A percentile compares a stretch with the other conserved stretches of the same genome.
These are phyloP conservation scores for Danionella dracula DNA, from an alignment of 2,797 vertebrate species.

Conservation along the genomic window DNA sequence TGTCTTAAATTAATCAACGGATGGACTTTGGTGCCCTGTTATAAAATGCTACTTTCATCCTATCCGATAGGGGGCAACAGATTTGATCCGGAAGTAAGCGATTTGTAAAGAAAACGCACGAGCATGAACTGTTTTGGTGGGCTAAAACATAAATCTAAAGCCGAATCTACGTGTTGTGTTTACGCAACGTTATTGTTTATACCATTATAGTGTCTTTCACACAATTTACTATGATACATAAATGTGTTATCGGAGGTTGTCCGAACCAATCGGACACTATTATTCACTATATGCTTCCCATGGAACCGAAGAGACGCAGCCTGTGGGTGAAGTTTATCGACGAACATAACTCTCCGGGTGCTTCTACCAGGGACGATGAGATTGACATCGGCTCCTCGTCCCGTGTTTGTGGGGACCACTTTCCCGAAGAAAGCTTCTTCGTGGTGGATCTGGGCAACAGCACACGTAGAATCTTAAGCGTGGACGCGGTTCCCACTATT, in stretches of 20 bases:
- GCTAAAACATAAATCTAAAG: neutral
- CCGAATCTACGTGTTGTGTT: too few species aligned
- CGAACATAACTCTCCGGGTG: neutral
- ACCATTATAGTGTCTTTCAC: too few species aligned
- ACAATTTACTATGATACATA: conserved; percentile 39
- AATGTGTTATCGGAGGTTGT: conserved; percentile 39
- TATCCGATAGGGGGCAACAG: neutral
- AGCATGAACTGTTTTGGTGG: neutral
- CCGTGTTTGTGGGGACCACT: conserved; percentile 36
- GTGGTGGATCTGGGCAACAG: conserved; percentile 30
- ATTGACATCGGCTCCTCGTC: neutral
- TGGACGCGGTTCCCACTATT: conserved; percentile 37
- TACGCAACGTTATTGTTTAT: too few species aligned
- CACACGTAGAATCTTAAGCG: conserved; percentile 26
- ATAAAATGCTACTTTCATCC: neutral
- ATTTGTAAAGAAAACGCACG: neutral
- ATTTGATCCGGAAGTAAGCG: neutral
- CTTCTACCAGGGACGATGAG: neutral
- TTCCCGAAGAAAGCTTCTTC: conserved; percentile 24
- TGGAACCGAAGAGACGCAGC: conserved; percentile 30
- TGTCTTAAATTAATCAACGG: too few species aligned
- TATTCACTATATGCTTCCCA: conserved; percentile 40
- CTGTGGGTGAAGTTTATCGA: conserved; percentile 37
- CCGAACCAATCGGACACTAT: conserved; percentile 39
- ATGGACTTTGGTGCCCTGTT: too few species aligned